Conservation (phyloP, 2,113 vertebrate species). For the Leptodactylus fuscus region DNA sequence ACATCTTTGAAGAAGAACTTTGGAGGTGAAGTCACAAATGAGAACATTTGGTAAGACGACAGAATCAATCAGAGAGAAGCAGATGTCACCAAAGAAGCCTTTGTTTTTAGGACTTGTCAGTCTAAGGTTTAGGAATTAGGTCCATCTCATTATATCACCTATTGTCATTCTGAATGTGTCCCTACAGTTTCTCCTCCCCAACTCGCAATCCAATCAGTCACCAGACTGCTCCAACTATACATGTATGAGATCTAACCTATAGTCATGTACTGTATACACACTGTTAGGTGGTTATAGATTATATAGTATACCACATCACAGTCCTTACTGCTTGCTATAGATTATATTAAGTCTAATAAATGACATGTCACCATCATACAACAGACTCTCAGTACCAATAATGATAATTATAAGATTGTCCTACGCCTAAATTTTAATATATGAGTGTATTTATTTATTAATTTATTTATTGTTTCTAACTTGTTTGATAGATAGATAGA, state of each 20-base stretch:
- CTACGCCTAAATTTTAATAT: too few species aligned
- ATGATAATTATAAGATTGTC: neutral
- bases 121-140: slow-evolving; percentile 64
- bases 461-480: too few species aligned
- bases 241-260: slow-evolving; percentile 1
- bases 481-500: too few species aligned
- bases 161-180: slow-evolving; percentile 83
- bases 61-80: slow-evolving; percentile 71
- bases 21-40: slow-evolving; percentile 63
- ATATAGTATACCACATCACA: neutral
- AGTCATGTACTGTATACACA: slow-evolving; percentile 3
- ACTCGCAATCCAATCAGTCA: slow-evolving; percentile 57
- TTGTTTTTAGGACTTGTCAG: slow-evolving; percentile 72
- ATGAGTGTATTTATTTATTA: too few species aligned
- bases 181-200: slow-evolving; percentile 66
- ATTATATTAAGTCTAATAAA: neutral
- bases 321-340: neutral
- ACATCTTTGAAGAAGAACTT: slow-evolving; percentile 35
- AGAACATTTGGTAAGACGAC: slow-evolving; percentile 74
- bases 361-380: neutral
- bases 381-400: neutral
- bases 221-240: slow-evolving; percentile 63
- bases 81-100: slow-evolving; percentile 79
- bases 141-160: slow-evolving; percentile 75
- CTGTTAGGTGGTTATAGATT: slow-evolving; percentile 7